Evolutionary conservation across 2,113 vertebrate species (phyloP).

Genomic region (Stigmatopora argus): DNA sequence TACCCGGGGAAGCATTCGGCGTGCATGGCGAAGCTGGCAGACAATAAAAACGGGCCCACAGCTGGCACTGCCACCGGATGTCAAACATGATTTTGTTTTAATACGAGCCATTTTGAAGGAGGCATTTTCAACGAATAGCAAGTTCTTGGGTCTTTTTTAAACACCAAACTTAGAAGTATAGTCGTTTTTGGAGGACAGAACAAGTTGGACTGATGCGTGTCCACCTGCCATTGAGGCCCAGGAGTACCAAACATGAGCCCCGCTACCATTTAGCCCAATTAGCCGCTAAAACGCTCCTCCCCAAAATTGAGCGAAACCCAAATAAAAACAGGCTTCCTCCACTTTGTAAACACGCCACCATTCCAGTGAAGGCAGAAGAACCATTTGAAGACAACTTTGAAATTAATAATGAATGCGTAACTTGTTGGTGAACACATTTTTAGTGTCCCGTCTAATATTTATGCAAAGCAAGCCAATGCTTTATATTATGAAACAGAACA

Average conservation of each 20-base stretch:
- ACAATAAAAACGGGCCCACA: constrained; percentile 67
- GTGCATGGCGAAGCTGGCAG: constrained; percentile 41
- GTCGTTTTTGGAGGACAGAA: not conserved
- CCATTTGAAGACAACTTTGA: not conserved
- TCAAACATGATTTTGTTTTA: constrained; percentile 64
- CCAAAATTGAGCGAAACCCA: not conserved
- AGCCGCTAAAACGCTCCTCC: not conserved
- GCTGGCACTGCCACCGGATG: constrained; percentile 69
- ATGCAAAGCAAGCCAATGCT: constrained; percentile 40
- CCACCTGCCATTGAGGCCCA: constrained; percentile 45
- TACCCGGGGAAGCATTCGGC: constrained; percentile 25
- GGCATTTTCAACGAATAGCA: not conserved
- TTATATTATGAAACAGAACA: not conserved
- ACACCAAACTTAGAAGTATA: not conserved
- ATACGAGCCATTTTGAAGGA: constrained; percentile 34
- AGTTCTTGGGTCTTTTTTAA: not conserved
- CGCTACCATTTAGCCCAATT: not conserved
- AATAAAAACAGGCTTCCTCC: not conserved
- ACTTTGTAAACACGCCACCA: not conserved
- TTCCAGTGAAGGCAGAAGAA: not conserved
- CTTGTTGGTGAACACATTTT: not conserved
- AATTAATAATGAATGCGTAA: constrained; percentile 1
- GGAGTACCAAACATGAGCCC: not conserved
- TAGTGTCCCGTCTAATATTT: constrained; percentile 1
- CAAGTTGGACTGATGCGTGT: constrained; percentile 32